These are phyloP conservation scores for Phoeniculus purpureus DNA, from an alignment of 2,797 vertebrate genomes.

Conservation along the genomic window DNA sequence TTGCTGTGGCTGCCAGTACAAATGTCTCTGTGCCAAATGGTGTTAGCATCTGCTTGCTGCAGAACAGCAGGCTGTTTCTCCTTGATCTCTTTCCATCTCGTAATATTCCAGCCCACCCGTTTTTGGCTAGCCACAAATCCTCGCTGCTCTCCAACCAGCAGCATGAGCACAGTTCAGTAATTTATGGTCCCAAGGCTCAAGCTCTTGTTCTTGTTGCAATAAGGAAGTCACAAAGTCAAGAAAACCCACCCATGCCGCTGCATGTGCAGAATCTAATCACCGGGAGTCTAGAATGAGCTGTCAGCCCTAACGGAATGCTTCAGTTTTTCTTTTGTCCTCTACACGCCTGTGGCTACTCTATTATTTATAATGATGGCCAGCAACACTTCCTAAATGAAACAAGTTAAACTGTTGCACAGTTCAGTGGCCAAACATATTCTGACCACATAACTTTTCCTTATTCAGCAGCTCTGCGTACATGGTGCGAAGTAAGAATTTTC, in stretches of 20 bases:
- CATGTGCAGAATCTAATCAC: background rate
- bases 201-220: background rate
- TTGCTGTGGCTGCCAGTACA: slow-evolving; percentile 35
- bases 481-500: background rate
- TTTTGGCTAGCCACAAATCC: background rate
- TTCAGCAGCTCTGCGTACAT: background rate
- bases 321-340: background rate
- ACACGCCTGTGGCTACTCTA: rapidly evolving
- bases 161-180: background rate
- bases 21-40: slow-evolving; percentile 24
- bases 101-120: background rate
- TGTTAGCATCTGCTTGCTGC: slow-evolving; percentile 23
- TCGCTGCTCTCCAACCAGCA: background rate
- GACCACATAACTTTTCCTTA: background rate
- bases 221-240: background rate
- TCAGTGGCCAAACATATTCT: background rate
- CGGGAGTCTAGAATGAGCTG: background rate
- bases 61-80: background rate
- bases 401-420: background rate
- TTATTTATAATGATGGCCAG: background rate
- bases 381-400: background rate
- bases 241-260: background rate
- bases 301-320: background rate
- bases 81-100: background rate
- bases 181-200: background rate